These are phyloP conservation scores for Myotis daubentonii DNA, from an alignment of 2,797 vertebrate species.

Conservation along the genomic window DNA sequence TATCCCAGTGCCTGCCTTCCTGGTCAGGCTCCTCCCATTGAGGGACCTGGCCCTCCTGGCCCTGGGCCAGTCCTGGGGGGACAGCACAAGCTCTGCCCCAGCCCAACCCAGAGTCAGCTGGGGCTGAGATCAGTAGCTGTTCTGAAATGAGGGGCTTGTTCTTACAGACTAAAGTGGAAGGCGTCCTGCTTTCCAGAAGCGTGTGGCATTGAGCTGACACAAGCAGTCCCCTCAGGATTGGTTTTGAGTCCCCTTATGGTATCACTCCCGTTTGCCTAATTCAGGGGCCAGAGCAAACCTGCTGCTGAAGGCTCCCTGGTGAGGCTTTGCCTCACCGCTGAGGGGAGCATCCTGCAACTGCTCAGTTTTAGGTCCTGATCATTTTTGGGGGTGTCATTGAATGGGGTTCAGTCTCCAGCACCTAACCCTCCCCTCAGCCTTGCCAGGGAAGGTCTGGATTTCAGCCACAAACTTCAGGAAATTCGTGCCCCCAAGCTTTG, in stretches of 20 bases:
- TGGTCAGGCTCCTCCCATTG: neutral
- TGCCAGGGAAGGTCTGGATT: conserved; percentile 4
- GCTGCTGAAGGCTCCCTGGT: neutral
- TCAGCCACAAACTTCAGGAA: conserved; percentile 47
- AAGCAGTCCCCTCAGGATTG: neutral
- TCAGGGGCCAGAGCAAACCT: neutral
- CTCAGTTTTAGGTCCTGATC: neutral
- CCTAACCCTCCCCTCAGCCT: neutral
- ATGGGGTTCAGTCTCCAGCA: neutral
- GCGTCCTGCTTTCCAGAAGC: neutral
- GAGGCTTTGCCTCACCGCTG: neutral
- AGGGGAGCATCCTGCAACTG: neutral
- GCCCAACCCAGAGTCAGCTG: neutral
- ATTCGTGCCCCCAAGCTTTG: neutral
- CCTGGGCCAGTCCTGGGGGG: neutral
- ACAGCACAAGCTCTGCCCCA: neutral
- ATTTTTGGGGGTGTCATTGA: neutral
- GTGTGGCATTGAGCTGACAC: neutral
- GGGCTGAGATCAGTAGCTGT: neutral
- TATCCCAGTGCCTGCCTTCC: neutral
- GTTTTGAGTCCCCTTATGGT: neutral
- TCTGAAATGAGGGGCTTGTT: neutral
- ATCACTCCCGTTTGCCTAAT: neutral
- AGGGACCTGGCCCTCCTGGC: neutral
- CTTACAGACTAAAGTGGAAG: neutral